Percentiles rank a stretch among this genome's conserved stretches.
phyloP scores from a whole-genome alignment of 2,797 vertebrate species.

The Macropodus opercularis region DNA sequence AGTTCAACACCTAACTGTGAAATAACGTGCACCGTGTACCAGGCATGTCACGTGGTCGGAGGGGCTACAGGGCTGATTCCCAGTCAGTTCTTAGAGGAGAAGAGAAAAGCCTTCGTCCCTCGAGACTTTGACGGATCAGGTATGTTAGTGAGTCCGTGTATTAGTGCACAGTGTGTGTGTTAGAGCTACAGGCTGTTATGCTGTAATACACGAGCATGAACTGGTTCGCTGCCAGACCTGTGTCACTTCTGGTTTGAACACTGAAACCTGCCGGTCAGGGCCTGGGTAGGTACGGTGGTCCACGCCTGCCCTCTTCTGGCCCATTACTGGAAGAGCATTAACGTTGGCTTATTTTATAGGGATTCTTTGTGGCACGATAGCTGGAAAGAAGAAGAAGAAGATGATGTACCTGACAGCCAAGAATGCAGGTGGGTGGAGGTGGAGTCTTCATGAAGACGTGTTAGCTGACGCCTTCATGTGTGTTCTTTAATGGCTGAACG shows the following conservation, averaged over 20 bases:
- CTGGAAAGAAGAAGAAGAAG: conserved; percentile 97
- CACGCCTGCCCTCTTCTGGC: conserved; percentile 59
- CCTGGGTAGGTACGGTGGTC: background rate
- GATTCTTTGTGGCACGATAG: conserved; percentile 93
- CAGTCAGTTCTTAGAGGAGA: conserved; percentile 98
- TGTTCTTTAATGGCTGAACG: background rate
- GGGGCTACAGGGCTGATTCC: conserved; percentile 95
- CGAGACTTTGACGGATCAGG: conserved; percentile 95
- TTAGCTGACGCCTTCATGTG: background rate
- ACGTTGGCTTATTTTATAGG: conserved; percentile 72
- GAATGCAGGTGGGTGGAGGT: conserved; percentile 88
- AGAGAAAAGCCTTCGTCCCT: conserved; percentile 97
- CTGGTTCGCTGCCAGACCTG: conserved; percentile 7
- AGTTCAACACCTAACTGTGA: background rate
- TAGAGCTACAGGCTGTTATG: background rate
- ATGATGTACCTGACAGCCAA: conserved; percentile 99
- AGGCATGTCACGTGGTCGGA: conserved; percentile 94
- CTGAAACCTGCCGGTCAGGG: conserved; percentile 20
- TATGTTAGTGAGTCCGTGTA: conserved; percentile 39
- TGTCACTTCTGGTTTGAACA: conserved; percentile 11
- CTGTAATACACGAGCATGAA: conserved; percentile 1
- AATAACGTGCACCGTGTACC: conserved; percentile 16
- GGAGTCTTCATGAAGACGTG: background rate
- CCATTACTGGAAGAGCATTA: conserved; percentile 35
- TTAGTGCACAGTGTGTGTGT: background rate